phyloP scores from a whole-genome alignment of 2,888 invertebrate genomes.

The Phyllotreta cruciferae region DNA sequence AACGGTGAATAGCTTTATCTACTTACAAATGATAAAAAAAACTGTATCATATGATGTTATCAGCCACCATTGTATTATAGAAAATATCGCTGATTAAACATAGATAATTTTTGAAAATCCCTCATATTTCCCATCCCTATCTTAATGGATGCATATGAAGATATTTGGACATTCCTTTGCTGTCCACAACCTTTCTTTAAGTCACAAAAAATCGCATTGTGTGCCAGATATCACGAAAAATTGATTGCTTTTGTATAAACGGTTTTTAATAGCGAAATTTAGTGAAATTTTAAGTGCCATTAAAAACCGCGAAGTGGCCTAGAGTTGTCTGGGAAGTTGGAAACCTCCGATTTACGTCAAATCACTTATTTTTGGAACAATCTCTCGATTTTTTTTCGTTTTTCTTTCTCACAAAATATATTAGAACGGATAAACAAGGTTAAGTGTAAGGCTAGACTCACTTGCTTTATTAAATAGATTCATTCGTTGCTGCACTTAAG shows the following conservation, averaged over 20 bases:
- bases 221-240: not conserved
- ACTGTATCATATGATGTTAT: no score
- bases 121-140: no score
- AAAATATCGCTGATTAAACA: no score
- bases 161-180: no score
- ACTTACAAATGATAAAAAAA: conserved; percentile 2
- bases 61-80: no score
- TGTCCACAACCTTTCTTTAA: not conserved
- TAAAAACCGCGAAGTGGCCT: conserved; percentile 11
- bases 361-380: conserved; percentile 13
- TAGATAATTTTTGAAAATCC: no score
- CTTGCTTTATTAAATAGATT: no score
- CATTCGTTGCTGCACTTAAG: no score
- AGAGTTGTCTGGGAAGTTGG: conserved; percentile 12
- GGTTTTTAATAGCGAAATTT: not conserved
- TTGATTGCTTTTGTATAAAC: no score
- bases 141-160: no score
- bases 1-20: conserved; percentile 1
- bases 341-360: conserved; percentile 14
- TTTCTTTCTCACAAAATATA: conserved; percentile 2
- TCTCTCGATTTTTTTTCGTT: conserved; percentile 10
- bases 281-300: conserved; percentile 3
- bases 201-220: not conserved
- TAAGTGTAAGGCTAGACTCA: not conserved
- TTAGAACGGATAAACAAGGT: conserved; percentile 8